Base-by-base conservation (phyloP, 2,797 vertebrate species). In the Selene dorsalis region DNA sequence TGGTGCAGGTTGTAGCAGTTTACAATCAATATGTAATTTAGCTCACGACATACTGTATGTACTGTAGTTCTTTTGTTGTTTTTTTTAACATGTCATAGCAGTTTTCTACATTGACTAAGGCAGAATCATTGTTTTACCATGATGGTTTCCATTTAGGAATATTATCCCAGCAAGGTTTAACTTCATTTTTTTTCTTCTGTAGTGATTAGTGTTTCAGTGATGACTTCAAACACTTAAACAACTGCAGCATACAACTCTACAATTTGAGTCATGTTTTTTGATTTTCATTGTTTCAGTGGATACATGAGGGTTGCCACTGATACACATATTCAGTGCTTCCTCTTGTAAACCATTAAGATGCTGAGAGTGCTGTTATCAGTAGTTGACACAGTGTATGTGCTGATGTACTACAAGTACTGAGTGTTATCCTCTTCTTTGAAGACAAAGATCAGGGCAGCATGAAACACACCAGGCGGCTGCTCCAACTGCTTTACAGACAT, bases 161-260 rank as follows among this genome's bases (percentile, higher is more conserved):
- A 20, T 38, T 48, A 62, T 50, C 32, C 47, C 66, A 14, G 17
- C 61, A 75, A 61, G 38, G 48, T 76, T 22, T 76, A 87, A 72
- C 88, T 90, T 87, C 87, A 87, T 91, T 90, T 74, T 78, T 2
- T 2, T 66, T 62, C 30, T 84, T 78, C 22, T 68, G 52, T 72
- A 65, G 57, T 53, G n/a, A 53, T 66, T 57, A 9, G 32, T 35
- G 62, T 85, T 84, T 70, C 63, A 53, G 71, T 85, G 35, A 78
- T 6, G 59, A 56, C 62, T 38, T 65, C 55, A 64, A 61, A 63
- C 71, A 75, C 74, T 73, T 64, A 8, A 35, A 35, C 32, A 35
- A 24, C 18, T 13, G 50, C 41, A 22, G 59, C 66, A 35, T 73
- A 75, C 28, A 65, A 16, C 57, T 62, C 20, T 53, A 6, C 58